Evolutionary conservation across 2,797 vertebrate species (phyloP), one percentile per base, ranked within the genome.

Genomic region (Sebastes minor): DNA sequence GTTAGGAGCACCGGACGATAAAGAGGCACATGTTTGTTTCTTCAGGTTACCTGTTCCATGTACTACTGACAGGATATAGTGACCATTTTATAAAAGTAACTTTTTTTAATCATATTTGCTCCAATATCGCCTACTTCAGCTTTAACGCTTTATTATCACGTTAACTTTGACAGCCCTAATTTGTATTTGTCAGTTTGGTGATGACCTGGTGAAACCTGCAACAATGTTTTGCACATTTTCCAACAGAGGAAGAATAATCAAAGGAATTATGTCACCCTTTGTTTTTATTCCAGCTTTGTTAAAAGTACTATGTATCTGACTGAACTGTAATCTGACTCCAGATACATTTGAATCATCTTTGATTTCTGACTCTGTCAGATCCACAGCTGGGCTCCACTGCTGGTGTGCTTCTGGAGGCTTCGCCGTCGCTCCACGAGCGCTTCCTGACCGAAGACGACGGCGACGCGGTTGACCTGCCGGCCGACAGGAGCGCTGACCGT

Each of bases 401-500:
- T 8, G 27, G n/a, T 1, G 83, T 81, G 77, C 78, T 87, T 13
- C 91, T 61, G 65, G 82, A 78, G 25, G 78, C 67, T 3, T 82
- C 86, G 1, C 90, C 93, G 0, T 91, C 95, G 0, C 63, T 90
- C 5, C 93, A 95, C 1, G 89, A 86, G 0, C 86, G 80, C 60
- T 90, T 91, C 8, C 82, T 89, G 9, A 65, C 74, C 1, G 86
- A 89, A 9, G 86, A 90, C 1, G 91, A 84, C 3, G 82, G 67
- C 16, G 91, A 91, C 52, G 1, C 63, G 1, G 35, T 80, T 0
- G 84, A 68, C 1, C 71, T 55, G 0, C 92, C 75, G 0, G 14
- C 90, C 0, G 96, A 95, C 0, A 94, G 92, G 64, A 90, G 82
- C 2, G 76, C 65, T 0, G 93, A 87, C 0, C 85, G 89, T 2